Evolutionary conservation across 2,888 invertebrate genomes (phyloP), one percentile per base, ranked within the genome.

Genomic region (Elegia similella): DNA sequence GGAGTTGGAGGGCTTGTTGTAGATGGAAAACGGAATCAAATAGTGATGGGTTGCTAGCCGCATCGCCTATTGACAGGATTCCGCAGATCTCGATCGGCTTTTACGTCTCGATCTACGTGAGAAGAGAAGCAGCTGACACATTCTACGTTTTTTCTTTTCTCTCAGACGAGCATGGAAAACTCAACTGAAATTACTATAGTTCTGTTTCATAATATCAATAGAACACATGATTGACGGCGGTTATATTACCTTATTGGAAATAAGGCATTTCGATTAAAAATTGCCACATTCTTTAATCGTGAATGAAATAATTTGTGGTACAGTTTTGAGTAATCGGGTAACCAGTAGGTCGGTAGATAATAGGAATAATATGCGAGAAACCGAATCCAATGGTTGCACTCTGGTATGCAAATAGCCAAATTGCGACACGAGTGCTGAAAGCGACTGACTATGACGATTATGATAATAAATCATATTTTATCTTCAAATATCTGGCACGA

Each of bases 301-400:
- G n/a, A 38, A 12, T 12, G 10, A 8, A 13, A 32, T 13, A 32
- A 32, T 48, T 23, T 16, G 16, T 34, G 32, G 34, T 50, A 32
- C 50, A 16, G 15, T 34, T 34, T 50, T 50, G 17, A 50, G 34
- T 17, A 50, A 50, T 50, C 50, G 50, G 34, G 50, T 34, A 12
- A 12, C 16, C 17, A n/a, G n/a, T n/a, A n/a, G n/a, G n/a, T n/a
- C n/a, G n/a, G 13, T 13, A 34, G 34, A 50, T 50, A 50, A 50
- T 50, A 50, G 17, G 5, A 50, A 42, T 42, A 53, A 42, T 53
- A 53, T 53, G 52, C 13, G 6, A 23, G 52, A 53, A 53, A 53
- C 52, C 52, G 50, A 34, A 7, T 16, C 34, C 34, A 17, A 50
- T 50, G n/a, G 7, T 12, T 7, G 17, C 50, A 50, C 17, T 48